Evolutionary conservation across 2,797 vertebrate genomes (phyloP).

Genomic region (Allobates femoralis): DNA sequence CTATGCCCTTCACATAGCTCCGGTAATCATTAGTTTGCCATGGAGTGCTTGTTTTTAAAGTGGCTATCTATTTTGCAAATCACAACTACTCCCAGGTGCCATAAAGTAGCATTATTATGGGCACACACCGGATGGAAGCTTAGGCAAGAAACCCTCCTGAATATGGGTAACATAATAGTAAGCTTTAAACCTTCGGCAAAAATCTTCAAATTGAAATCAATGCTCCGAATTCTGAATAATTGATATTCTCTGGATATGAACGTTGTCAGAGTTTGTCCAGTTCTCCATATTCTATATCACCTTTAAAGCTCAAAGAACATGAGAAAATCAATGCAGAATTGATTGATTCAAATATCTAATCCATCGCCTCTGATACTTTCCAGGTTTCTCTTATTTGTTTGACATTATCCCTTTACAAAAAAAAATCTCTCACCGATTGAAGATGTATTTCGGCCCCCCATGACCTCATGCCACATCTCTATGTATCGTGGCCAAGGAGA

Average conservation of each 20-base stretch:
- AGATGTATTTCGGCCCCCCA: background rate
- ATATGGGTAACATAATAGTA: too few species aligned
- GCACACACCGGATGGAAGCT: too few species aligned
- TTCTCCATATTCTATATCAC: background rate
- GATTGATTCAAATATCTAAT: slow-evolving; percentile 12
- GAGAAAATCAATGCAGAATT: slow-evolving; percentile 11
- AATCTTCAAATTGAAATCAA: background rate
- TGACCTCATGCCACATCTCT: background rate
- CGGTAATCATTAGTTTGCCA: too few species aligned
- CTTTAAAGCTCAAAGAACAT: background rate
- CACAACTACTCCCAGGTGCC: too few species aligned
- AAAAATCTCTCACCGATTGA: background rate
- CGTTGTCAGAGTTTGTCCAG: background rate
- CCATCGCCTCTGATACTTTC: background rate
- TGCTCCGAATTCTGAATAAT: background rate
- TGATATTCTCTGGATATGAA: background rate
- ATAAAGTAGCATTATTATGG: too few species aligned
- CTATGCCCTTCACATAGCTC: too few species aligned
- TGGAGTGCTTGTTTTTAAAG: too few species aligned
- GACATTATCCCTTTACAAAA: background rate
- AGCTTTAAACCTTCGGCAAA: background rate
- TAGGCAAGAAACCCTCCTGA: too few species aligned
- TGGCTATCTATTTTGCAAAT: too few species aligned
- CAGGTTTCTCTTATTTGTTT: background rate
- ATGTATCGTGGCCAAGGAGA: background rate